Conservation (phyloP, 1,140 invertebrate species). For the Temnothorax curvispinosus region DNA sequence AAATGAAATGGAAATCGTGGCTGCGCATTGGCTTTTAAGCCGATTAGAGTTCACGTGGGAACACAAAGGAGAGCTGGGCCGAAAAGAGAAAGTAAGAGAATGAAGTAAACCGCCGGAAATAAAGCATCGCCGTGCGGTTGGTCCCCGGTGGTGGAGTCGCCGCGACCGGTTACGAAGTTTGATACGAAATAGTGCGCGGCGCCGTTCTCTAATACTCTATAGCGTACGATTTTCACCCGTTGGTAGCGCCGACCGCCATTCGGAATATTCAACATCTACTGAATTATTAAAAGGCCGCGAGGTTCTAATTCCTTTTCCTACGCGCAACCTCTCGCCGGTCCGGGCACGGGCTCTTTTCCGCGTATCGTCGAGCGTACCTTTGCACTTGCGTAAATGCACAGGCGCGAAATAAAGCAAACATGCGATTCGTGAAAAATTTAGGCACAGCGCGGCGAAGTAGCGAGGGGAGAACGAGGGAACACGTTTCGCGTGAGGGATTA, state of each 20-base stretch:
- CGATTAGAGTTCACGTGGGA: conserved; percentile 17
- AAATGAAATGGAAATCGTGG: conserved; percentile 54
- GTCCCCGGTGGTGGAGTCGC: neutral
- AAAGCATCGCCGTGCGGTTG: conserved; percentile 27
- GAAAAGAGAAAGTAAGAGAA: conserved; percentile 19
- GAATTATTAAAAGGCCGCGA: conserved; percentile 61
- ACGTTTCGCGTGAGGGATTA: conserved; percentile 28
- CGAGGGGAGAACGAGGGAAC: neutral
- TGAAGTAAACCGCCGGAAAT: neutral
- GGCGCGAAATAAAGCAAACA: conserved; percentile 17
- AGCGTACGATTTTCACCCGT: conserved; percentile 31
- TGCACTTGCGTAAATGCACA: neutral
- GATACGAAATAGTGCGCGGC: conserved; percentile 1
- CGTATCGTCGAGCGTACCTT: neutral
- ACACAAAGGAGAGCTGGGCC: neutral
- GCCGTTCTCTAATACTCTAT: too few relatives aligned
- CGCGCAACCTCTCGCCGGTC: neutral
- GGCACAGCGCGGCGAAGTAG: neutral
- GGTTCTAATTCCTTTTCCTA: neutral
- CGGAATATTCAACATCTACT: conserved; percentile 56
- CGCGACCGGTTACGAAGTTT: neutral
- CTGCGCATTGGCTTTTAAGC: conserved; percentile 48
- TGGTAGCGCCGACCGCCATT: conserved; percentile 18
- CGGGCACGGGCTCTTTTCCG: neutral
- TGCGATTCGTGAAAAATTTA: conserved; percentile 31